These are phyloP conservation scores for Epizoanthus scotinus DNA, from an alignment of 92 coral and sea anemone species.

Conservation along the genomic window DNA sequence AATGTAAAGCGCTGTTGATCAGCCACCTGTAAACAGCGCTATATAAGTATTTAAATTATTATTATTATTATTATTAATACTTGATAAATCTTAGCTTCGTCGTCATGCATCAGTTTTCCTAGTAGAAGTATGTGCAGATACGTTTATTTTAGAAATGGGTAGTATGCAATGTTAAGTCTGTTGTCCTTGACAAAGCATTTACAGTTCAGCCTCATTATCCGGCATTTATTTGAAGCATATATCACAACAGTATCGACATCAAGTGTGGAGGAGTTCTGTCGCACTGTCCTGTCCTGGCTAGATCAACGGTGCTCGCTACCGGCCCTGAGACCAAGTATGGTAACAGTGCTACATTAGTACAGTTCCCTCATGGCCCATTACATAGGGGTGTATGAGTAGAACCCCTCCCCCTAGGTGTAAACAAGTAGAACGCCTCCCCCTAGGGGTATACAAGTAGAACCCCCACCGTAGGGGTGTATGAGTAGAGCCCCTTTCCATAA, in stretches of 20 bases:
- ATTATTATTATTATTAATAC: too few species aligned
- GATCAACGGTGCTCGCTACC: slow-evolving; percentile 93
- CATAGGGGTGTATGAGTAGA: neutral
- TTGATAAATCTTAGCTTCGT: too few species aligned
- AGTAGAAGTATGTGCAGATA: too few species aligned
- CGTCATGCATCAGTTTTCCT: too few species aligned
- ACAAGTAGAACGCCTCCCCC: neutral
- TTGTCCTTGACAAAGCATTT: slow-evolving; percentile 52
- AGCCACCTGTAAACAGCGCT: too few species aligned
- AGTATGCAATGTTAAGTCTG: neutral
- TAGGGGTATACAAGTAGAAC: neutral
- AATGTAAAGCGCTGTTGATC: too few species aligned
- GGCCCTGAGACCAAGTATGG: slow-evolving; percentile 91
- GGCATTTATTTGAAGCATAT: slow-evolving; percentile 89
- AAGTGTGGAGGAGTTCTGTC: slow-evolving; percentile 87
- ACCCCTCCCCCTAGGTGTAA: neutral
- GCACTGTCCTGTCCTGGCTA: slow-evolving; percentile 86
- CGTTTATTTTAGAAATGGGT: neutral
- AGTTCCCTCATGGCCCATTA: neutral
- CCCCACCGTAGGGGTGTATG: too few species aligned
- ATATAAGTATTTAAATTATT: too few species aligned
- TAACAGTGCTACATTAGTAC: neutral
- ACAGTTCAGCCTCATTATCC: slow-evolving; percentile 88
- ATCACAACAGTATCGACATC: slow-evolving; percentile 71
- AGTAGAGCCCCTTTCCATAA: too few species aligned